A percentile compares a stretch with the other conserved stretches of the same genome.
phyloP scores from a whole-genome alignment of 1,140 invertebrate species.

The Aphaenogaster floridana region DNA sequence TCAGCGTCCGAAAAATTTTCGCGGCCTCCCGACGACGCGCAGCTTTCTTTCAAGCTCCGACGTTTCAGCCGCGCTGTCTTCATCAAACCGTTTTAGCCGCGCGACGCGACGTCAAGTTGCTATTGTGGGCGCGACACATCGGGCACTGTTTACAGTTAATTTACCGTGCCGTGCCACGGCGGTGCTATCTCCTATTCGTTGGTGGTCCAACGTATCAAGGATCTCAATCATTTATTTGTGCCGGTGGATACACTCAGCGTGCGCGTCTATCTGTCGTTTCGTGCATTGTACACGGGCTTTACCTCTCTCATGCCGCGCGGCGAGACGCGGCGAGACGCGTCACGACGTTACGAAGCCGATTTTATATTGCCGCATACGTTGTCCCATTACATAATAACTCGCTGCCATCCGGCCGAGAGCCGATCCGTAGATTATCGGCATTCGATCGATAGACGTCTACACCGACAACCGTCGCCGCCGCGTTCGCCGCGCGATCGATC shows the following conservation, averaged over 20 bases:
- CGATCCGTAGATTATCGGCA: conserved; percentile 70
- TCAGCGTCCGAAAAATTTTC: background rate
- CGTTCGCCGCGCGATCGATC: conserved; percentile 55
- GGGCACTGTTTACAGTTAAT: conserved; percentile 61
- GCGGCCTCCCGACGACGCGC: background rate
- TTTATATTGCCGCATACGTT: conserved; percentile 69
- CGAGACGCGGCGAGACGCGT: conserved; percentile 53
- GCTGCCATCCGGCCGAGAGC: conserved; percentile 64
- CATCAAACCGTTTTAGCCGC: background rate
- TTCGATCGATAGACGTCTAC: conserved; percentile 74
- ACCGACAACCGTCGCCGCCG: conserved; percentile 72
- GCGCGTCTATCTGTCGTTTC: conserved; percentile 71
- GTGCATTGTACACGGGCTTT: conserved; percentile 67
- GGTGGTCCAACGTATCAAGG: conserved; percentile 76
- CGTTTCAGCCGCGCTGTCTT: background rate
- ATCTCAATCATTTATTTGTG: conserved; percentile 79
- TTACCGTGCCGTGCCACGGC: conserved; percentile 52
- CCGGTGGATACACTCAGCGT: conserved; percentile 69
- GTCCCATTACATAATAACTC: conserved; percentile 77
- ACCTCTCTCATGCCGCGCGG: conserved; percentile 52
- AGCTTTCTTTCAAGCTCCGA: background rate
- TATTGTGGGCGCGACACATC: conserved; percentile 20
- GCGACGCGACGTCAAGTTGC: background rate
- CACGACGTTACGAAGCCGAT: conserved; percentile 76
- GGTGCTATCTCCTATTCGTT: conserved; percentile 62